Percentiles rank a stretch among this genome's conserved stretches.
phyloP scores from a whole-genome alignment of 2,113 vertebrate genomes.

The Pangasianodon gigas region DNA sequence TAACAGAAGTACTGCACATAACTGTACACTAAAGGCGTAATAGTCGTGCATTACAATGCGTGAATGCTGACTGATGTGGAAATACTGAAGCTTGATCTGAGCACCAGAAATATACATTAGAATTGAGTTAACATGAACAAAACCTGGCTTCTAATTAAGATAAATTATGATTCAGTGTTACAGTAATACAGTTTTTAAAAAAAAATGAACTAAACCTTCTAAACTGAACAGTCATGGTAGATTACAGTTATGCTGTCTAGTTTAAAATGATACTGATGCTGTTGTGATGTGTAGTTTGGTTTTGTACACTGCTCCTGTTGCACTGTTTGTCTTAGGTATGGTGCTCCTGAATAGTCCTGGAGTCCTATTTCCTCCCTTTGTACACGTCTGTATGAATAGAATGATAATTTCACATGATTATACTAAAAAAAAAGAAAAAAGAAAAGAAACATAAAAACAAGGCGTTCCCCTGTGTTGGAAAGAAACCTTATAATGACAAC shows the following conservation, averaged over 20 bases:
- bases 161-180: too few species aligned
- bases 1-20: neutral
- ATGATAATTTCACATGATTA: neutral
- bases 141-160: too few species aligned
- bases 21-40: neutral
- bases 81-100: neutral
- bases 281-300: neutral
- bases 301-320: neutral
- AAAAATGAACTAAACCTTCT: too few species aligned
- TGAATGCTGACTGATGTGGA: neutral
- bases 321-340: neutral
- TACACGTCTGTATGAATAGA: neutral
- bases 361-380: conserved; percentile 5
- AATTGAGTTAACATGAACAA: neutral
- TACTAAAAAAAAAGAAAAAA: neutral
- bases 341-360: neutral
- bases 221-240: neutral
- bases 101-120: too few species aligned
- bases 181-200: too few species aligned
- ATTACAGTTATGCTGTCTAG: neutral
- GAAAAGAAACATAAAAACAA: neutral
- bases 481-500: neutral
- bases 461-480: neutral
- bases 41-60: neutral
- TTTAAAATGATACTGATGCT: too few species aligned